phyloP scores from a whole-genome alignment of 2,888 invertebrate genomes.

The Hydrotaea cyrtoneurina region DNA sequence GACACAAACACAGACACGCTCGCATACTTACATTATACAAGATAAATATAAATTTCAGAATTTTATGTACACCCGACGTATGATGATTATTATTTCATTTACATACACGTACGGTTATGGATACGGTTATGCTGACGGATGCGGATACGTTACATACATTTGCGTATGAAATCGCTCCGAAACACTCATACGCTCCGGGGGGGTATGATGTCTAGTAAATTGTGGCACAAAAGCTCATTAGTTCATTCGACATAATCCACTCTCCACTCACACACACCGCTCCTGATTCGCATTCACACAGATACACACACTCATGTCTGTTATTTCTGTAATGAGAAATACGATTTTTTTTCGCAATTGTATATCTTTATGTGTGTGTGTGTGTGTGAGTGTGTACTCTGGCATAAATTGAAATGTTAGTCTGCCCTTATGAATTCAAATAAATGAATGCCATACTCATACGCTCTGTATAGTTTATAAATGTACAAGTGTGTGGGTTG shows the following conservation, averaged over 20 bases:
- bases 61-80: constrained; percentile 17
- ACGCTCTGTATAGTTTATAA: too few relatives aligned
- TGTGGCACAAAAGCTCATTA: constrained; percentile 19
- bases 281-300: too few relatives aligned
- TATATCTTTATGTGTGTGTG: too few relatives aligned
- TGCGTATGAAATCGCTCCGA: neutral
- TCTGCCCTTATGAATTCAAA: neutral
- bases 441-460: too few relatives aligned
- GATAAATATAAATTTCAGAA: constrained; percentile 17
- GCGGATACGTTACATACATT: neutral
- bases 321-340: too few relatives aligned
- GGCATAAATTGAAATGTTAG: neutral
- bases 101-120: neutral
- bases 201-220: constrained; percentile 2
- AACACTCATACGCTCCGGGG: constrained; percentile 23
- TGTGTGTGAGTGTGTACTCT: neutral
- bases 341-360: too few relatives aligned
- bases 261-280: too few relatives aligned
- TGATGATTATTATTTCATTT: constrained; percentile 44
- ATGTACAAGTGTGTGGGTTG: too few relatives aligned
- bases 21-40: neutral
- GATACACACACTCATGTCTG: neutral
- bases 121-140: neutral
- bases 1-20: neutral
- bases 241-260: constrained; percentile 12